phyloP scores from a whole-genome alignment of 2,113 vertebrate species.

The Dicentrarchus labrax region DNA sequence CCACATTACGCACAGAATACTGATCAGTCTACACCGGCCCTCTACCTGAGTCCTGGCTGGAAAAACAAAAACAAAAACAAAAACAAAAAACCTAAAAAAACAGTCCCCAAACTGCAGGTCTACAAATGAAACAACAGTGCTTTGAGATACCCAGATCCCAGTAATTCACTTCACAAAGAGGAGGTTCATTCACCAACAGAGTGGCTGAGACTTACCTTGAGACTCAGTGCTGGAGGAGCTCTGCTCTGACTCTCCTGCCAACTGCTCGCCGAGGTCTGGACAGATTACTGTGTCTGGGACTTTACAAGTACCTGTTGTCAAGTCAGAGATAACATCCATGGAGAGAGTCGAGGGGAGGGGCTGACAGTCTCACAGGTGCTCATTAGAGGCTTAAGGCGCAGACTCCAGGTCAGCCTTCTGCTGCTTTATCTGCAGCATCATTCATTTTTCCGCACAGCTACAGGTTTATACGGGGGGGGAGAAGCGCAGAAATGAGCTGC shows the following conservation, averaged over 20 bases:
- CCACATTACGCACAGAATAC: conserved; percentile 18
- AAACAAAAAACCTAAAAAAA: background rate
- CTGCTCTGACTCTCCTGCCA: conserved; percentile 74
- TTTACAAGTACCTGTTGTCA: conserved; percentile 62
- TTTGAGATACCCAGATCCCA: background rate
- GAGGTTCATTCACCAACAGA: conserved; percentile 3
- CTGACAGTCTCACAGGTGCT: conserved; percentile 35
- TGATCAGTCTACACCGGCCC: background rate
- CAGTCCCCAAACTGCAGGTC: background rate
- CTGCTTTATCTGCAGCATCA: background rate
- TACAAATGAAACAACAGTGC: background rate
- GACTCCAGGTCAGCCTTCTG: background rate
- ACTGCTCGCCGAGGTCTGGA: conserved; percentile 64
- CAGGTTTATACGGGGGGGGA: background rate
- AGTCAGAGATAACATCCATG: conserved; percentile 67
- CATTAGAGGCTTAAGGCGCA: conserved; percentile 15
- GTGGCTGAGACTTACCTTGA: conserved; percentile 72
- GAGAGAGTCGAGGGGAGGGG: conserved; percentile 34
- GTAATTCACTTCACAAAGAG: background rate
- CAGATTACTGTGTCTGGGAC: conserved; percentile 61
- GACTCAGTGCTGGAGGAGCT: conserved; percentile 46
- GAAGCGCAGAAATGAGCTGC: background rate
- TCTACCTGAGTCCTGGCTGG: too few relatives aligned
- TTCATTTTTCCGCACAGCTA: background rate
- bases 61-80: background rate